These are phyloP conservation scores for Poliocrania exsul DNA, from an alignment of 2,797 vertebrate genomes.

Conservation along the genomic window DNA sequence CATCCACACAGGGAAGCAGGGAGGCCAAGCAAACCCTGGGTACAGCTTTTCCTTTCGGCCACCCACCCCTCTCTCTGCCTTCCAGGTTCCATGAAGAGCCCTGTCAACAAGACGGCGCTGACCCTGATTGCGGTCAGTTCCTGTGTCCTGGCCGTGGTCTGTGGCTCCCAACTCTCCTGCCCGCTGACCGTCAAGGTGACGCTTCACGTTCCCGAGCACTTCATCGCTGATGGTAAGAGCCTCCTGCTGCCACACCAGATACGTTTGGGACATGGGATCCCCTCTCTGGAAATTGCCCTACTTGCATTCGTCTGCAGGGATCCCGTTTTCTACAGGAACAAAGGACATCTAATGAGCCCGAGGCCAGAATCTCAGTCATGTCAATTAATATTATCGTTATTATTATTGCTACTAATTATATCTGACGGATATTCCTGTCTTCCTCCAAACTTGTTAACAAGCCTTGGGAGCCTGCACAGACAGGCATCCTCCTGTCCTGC, in stretches of 20 bases:
- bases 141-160: slow-evolving; percentile 93
- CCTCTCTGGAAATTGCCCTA: neutral
- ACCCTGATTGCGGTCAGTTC: slow-evolving; percentile 95
- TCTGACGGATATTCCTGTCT: neutral
- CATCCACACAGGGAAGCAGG: accelerated
- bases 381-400: neutral
- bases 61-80: slow-evolving; percentile 19
- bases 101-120: slow-evolving; percentile 93
- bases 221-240: slow-evolving; percentile 95
- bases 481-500: neutral
- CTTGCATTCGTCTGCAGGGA: neutral
- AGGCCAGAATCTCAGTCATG: accelerated
- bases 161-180: slow-evolving; percentile 93
- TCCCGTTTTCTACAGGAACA: neutral
- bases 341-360: accelerated
- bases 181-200: slow-evolving; percentile 96
- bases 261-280: accelerated
- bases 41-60: neutral
- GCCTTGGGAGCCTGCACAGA: neutral
- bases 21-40: neutral
- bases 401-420: neutral
- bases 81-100: slow-evolving; percentile 91
- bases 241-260: accelerated
- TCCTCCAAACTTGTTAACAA: neutral
- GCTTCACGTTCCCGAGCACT: slow-evolving; percentile 96